A percentile compares a stretch with the other conserved stretches of the same genome.
Conservation (phyloP, 2,797 vertebrate genomes). For the Parambassis ranga region DNA sequence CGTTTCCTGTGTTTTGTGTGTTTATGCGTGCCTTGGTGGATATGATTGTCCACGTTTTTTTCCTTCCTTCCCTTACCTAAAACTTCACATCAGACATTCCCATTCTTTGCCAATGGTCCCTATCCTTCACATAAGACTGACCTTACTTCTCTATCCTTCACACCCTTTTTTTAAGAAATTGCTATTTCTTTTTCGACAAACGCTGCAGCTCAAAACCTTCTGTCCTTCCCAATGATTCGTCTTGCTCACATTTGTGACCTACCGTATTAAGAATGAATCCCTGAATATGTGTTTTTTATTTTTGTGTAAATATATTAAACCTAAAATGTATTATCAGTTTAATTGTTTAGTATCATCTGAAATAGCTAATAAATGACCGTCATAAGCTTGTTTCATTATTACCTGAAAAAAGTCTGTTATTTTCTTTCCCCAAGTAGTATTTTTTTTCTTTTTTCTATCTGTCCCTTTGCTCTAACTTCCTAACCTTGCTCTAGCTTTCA, state of each 20-base stretch:
- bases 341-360: not conserved
- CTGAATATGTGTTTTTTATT: constrained; percentile 4
- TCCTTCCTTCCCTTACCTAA: constrained; percentile 32
- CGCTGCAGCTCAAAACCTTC: not conserved
- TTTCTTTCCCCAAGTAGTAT: not conserved
- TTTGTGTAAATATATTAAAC: not conserved
- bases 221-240: not conserved
- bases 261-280: not conserved
- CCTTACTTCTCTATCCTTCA: constrained; percentile 23
- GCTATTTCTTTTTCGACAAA: constrained; percentile 15
- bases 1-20: constrained; percentile 21
- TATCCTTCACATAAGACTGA: constrained; percentile 14
- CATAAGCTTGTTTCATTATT: not conserved
- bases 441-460: not conserved
- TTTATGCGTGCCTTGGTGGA: not conserved
- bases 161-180: not conserved
- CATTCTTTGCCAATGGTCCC: constrained; percentile 3
- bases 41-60: constrained; percentile 11
- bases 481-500: constrained; percentile 1
- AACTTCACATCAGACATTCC: constrained; percentile 33
- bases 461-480: too few relatives aligned
- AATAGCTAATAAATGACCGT: not conserved
- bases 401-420: not conserved
- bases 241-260: not conserved
- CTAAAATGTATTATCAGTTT: not conserved